phyloP scores from a whole-genome alignment of 2,797 vertebrate species.

The Octomys mimax region DNA sequence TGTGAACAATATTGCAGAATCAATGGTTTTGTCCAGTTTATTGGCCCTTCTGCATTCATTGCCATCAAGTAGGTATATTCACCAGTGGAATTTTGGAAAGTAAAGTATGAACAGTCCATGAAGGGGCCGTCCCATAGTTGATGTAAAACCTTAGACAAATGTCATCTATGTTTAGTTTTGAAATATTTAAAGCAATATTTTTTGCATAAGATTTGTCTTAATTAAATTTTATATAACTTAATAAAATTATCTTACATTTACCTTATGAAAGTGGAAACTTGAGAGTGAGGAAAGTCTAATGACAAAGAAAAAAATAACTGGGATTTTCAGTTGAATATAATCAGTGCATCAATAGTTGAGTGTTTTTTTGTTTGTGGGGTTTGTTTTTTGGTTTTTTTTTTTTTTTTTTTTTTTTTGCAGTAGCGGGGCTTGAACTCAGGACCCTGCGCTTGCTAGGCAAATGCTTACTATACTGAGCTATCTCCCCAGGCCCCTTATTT shows the following conservation, averaged over 20 bases:
- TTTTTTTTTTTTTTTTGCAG: too few relatives aligned
- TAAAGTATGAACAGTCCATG: not conserved
- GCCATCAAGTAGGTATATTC: slow-evolving; percentile 94
- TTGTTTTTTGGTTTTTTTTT: too few relatives aligned
- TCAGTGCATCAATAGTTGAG: not conserved
- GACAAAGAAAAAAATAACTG: not conserved
- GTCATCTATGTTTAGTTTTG: not conserved
- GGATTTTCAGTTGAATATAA: not conserved
- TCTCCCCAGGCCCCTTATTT: not conserved
- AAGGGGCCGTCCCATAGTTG: not conserved
- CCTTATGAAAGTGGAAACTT: slow-evolving; percentile 28
- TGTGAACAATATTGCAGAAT: slow-evolving; percentile 98
- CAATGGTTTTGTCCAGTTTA: slow-evolving; percentile 96
- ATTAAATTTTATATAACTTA: slow-evolving; percentile 35
- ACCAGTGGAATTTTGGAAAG: not conserved
- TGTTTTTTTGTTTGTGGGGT: not conserved
- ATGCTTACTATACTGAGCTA: too few relatives aligned
- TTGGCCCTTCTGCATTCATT: slow-evolving; percentile 97
- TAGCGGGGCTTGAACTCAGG: too few relatives aligned
- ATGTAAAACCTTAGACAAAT: not conserved
- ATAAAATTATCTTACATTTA: slow-evolving; percentile 31
- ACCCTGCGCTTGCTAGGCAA: too few relatives aligned
- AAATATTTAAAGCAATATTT: slow-evolving; percentile 28
- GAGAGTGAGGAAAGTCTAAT: not conserved
- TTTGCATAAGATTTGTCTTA: slow-evolving; percentile 33